Base-by-base conservation (phyloP, 1,140 invertebrate species). In the Lerema accius region DNA sequence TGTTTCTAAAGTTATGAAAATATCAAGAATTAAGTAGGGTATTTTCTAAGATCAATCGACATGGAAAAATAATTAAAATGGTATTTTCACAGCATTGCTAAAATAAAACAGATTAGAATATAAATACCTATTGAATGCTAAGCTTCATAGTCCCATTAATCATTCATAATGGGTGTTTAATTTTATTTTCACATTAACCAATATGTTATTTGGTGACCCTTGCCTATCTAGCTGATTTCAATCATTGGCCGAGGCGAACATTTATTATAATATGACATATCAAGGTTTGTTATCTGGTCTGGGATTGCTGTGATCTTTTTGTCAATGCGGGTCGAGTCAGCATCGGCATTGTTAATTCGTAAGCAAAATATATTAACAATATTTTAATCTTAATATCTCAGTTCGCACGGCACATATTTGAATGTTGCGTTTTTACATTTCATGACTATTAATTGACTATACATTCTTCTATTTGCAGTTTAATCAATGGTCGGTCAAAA, bases 191-290 rank as follows among this genome's bases (percentile, higher is more conserved):
- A 37, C n/a, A 37, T 37, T 0, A 11, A 3, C 0, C 35, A 37
- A 37, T 37, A 11, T 37, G 4, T 37, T 37, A 37, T 37, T 37
- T 37, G 11, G 35, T 37, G 35, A 37, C 35, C 35, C 35, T 37
- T 37, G 28, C 23, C 28, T 4, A 32, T 37, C 10, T 11, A 37
- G n/a, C 35, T 2, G 35, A 37, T 37, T 37, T 37, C 35, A 1
- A 37, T 11, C 35, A 37, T 37, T 4, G 35, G n/a, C 10, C n/a
- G 35, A n/a, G 35, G n/a, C 35, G 3, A 37, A 37, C 35, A 37
- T 37, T 37, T 37, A 37, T 37, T 37, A 11, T 37, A 11, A 7
- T 7, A n/a, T 37, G 35, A 37, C n/a, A 37, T 9, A 37, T 37
- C 28, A 32, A 32, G 28, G 28, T 32, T 32, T 32, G 28, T 32